Evolutionary conservation across 2,113 vertebrate genomes (phyloP).

Genomic region (Genyomyrus donnyi): DNA sequence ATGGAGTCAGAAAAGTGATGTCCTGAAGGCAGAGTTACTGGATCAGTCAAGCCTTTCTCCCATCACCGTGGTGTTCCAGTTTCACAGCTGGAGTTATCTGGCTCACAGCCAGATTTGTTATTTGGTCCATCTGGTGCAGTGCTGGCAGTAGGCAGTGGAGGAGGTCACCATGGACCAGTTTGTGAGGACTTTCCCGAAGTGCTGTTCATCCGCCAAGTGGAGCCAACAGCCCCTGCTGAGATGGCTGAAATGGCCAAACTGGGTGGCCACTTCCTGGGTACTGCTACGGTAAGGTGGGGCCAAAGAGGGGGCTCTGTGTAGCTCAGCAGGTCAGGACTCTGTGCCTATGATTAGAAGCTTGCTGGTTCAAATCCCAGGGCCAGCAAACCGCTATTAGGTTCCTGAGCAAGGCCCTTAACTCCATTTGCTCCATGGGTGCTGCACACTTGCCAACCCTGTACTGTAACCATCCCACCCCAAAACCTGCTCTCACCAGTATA

Average conservation of each 20-base stretch:
- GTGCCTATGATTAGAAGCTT: not conserved
- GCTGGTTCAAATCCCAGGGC: not conserved
- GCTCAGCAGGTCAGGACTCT: not conserved
- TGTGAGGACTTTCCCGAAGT: not conserved
- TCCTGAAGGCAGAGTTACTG: not conserved
- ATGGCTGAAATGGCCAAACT: not conserved
- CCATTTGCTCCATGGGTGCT: not conserved
- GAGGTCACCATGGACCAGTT: not conserved
- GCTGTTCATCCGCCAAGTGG: not conserved
- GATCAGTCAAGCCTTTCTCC: not conserved
- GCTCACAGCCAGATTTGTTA: not conserved
- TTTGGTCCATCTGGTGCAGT: not conserved
- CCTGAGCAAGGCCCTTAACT: not conserved
- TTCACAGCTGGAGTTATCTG: not conserved
- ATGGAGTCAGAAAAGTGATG: not conserved
- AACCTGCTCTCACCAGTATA: not conserved
- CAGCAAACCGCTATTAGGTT: not conserved
- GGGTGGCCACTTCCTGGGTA: not conserved
- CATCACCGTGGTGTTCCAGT: not conserved
- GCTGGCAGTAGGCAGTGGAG: not conserved
- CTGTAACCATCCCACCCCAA: not conserved
- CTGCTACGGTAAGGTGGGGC: not conserved
- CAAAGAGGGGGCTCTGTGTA: not conserved
- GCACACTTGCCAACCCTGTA: not conserved
- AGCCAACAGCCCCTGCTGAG: not conserved